Conservation (phyloP, 2,797 vertebrate genomes). For the Sebastiscus tertius region DNA sequence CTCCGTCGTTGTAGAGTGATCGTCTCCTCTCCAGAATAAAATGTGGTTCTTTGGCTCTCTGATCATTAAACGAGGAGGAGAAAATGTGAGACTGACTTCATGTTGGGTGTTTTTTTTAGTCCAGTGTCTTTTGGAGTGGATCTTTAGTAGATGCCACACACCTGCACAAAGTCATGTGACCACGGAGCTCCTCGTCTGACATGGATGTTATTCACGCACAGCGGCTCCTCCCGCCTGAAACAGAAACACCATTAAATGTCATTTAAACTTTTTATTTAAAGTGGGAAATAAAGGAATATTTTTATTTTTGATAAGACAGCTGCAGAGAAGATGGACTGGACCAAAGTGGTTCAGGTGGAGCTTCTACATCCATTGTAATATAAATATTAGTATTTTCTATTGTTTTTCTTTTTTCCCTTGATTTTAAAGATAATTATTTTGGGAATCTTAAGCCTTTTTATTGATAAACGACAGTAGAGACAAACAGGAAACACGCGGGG, state of each 20-base stretch:
- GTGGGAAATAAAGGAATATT: not conserved
- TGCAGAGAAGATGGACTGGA: not conserved
- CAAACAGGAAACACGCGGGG: not conserved
- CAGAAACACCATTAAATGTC: not conserved
- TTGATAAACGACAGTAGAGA: not conserved
- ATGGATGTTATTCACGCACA: slow-evolving; percentile 79
- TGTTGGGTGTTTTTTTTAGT: not conserved
- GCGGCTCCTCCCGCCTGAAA: slow-evolving; percentile 63
- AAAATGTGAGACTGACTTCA: not conserved
- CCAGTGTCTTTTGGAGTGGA: not conserved
- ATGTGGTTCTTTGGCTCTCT: not conserved
- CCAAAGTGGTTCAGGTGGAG: not conserved
- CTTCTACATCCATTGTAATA: no score
- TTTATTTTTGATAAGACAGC: not conserved
- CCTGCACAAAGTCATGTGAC: slow-evolving; percentile 82
- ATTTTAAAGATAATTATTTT: not conserved
- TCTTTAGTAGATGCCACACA: slow-evolving; percentile 62
- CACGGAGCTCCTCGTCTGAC: slow-evolving; percentile 72
- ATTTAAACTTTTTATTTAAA: not conserved
- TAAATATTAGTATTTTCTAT: no score
- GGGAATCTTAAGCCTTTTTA: no score
- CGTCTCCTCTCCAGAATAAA: not conserved
- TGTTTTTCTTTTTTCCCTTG: no score
- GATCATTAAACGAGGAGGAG: not conserved
- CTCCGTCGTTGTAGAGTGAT: not conserved